Conservation (phyloP, 2,888 invertebrate genomes). For the Eucera pruinosa region DNA sequence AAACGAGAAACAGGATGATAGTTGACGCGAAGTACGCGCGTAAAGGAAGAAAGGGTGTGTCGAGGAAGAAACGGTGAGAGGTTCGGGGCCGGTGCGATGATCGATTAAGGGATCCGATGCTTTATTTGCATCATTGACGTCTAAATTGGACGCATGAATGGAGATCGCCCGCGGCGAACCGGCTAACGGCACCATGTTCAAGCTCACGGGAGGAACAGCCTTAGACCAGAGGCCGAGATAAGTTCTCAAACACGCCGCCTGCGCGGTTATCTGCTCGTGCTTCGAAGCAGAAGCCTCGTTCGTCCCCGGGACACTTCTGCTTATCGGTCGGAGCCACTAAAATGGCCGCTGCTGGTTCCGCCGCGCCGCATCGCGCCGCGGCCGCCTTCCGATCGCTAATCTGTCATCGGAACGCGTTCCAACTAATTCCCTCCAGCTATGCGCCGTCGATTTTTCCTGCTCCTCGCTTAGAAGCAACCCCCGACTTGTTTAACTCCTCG, state of each 20-base stretch:
- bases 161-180: slow-evolving; percentile 69
- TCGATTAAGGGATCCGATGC: slow-evolving; percentile 61
- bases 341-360: slow-evolving; percentile 34
- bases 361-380: slow-evolving; percentile 9
- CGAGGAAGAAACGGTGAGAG: neutral
- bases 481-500: no score
- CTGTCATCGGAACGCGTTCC: slow-evolving; percentile 23
- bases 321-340: slow-evolving; percentile 48
- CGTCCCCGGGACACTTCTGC: slow-evolving; percentile 62
- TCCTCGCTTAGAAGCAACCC: no score
- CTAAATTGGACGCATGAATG: slow-evolving; percentile 76
- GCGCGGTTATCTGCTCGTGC: slow-evolving; percentile 70
- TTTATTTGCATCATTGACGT: slow-evolving; percentile 75
- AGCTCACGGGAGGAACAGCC: slow-evolving; percentile 50
- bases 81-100: slow-evolving; percentile 44
- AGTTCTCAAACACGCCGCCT: slow-evolving; percentile 79
- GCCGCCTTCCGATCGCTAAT: slow-evolving; percentile 32
- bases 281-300: slow-evolving; percentile 77
- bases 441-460: no score
- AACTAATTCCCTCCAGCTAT: neutral
- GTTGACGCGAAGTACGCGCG: no score
- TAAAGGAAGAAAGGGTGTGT: neutral
- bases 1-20: no score
- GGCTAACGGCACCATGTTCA: slow-evolving; percentile 63
- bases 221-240: slow-evolving; percentile 75